These are phyloP conservation scores for Cistogaster globosa DNA, from an alignment of 2,888 invertebrate species.

Conservation along the genomic window DNA sequence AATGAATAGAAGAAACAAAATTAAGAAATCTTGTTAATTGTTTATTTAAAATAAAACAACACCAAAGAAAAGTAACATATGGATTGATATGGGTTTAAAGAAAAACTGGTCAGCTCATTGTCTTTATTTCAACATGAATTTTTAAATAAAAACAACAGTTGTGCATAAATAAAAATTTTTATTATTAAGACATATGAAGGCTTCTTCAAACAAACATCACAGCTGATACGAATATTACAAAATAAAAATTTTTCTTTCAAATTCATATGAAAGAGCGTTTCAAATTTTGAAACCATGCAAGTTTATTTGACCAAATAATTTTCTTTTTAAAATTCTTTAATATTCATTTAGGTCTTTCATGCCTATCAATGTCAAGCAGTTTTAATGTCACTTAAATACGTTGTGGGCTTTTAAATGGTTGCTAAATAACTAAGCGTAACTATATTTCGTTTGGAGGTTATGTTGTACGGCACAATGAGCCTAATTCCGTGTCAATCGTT, in stretches of 20 bases:
- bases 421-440: conserved; percentile 25
- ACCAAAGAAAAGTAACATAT: conserved; percentile 75
- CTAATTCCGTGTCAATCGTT: neutral
- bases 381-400: conserved; percentile 41
- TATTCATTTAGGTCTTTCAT: neutral
- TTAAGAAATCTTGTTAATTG: conserved; percentile 46
- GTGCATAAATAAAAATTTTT: conserved; percentile 11
- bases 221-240: too few relatives aligned
- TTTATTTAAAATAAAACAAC: conserved; percentile 69
- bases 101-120: conserved; percentile 33
- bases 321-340: neutral
- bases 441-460: conserved; percentile 8
- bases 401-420: conserved; percentile 35
- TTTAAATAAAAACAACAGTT: conserved; percentile 22
- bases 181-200: too few relatives aligned
- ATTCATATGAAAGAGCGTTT: conserved; percentile 11
- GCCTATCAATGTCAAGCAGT: neutral
- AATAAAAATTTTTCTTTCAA: neutral
- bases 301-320: too few relatives aligned
- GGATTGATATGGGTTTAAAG: conserved; percentile 70
- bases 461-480: neutral
- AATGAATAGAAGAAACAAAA: neutral
- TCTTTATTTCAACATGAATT: neutral
- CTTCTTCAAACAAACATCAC: neutral
- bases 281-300: neutral